phyloP scores from a whole-genome alignment of 2,888 invertebrate genomes.

The Agonopterix subpropinquella region DNA sequence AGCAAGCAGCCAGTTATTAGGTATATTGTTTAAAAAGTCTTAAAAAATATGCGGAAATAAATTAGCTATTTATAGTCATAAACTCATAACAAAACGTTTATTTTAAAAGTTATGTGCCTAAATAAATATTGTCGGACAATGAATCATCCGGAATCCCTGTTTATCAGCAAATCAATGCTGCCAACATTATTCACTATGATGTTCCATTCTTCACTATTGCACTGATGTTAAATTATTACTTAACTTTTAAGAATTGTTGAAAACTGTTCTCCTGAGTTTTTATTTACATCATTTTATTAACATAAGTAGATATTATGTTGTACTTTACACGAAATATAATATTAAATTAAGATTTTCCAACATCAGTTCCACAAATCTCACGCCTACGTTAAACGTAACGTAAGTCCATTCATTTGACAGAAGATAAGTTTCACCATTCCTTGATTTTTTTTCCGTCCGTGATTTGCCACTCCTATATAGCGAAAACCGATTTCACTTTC shows the following conservation, averaged over 20 bases:
- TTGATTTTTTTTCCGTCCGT: conserved; percentile 46
- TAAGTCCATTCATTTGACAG: conserved; percentile 30
- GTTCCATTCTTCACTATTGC: neutral
- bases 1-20: no score
- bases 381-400: conserved; percentile 3
- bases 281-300: no score
- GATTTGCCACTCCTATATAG: conserved; percentile 64
- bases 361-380: no score
- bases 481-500: conserved; percentile 38
- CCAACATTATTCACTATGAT: conserved; percentile 1
- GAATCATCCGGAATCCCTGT: conserved; percentile 58
- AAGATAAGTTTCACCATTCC: conserved; percentile 42
- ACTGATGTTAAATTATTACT: neutral
- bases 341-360: no score
- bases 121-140: conserved; percentile 18
- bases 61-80: no score
- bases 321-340: no score
- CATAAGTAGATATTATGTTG: no score
- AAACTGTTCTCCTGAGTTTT: neutral
- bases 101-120: no score
- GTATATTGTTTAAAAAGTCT: no score
- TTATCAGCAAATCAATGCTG: conserved; percentile 22
- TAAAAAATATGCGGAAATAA: no score
- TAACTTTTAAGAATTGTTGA: neutral
- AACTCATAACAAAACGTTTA: no score